Evolutionary conservation across 2,113 vertebrate species (phyloP), one percentile per base, ranked within the genome.

Genomic region (Gymnobelideus leadbeateri): DNA sequence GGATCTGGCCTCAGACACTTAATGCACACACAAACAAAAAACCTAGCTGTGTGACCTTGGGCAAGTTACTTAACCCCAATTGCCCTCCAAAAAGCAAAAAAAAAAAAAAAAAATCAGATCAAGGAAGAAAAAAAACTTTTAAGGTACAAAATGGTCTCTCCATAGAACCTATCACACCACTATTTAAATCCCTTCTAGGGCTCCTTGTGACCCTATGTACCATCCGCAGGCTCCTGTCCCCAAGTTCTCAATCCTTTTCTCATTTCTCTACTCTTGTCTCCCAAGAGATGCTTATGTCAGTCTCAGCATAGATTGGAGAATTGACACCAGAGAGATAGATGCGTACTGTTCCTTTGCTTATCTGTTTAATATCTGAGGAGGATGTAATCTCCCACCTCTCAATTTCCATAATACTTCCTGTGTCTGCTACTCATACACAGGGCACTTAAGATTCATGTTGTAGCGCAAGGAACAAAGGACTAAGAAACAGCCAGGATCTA

Each of bases 61-160:
- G n/a, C n/a, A n/a, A n/a, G n/a, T n/a, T n/a, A n/a, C n/a, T n/a
- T n/a, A n/a, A n/a, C n/a, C n/a, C n/a, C n/a, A n/a, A n/a, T n/a
- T n/a, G n/a, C n/a, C n/a, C n/a, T n/a, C n/a, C n/a, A n/a, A n/a
- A n/a, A n/a, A n/a, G n/a, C n/a, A n/a, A n/a, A n/a, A n/a, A n/a
- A n/a, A n/a, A n/a, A n/a, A n/a, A n/a, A n/a, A n/a, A n/a, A 55
- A 50, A 49, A 89, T 37, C 49, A 10, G 0, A 89, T 77, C 93
- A 53, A n/a, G 68, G 93, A 51, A 46, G 57, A 90, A 84, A 89
- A 95, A 3, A 92, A 21, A 89, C 9, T 84, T 84, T 84, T n/a
- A n/a, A 43, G 19, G n/a, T 84, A 84, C 68, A 84, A 84, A 84
- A 84, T 46, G n/a, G 21, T 93, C 91, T 91, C 11, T 6, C 31